Base-by-base conservation (phyloP, 2,888 invertebrate genomes). In the Nasonia oneida region DNA sequence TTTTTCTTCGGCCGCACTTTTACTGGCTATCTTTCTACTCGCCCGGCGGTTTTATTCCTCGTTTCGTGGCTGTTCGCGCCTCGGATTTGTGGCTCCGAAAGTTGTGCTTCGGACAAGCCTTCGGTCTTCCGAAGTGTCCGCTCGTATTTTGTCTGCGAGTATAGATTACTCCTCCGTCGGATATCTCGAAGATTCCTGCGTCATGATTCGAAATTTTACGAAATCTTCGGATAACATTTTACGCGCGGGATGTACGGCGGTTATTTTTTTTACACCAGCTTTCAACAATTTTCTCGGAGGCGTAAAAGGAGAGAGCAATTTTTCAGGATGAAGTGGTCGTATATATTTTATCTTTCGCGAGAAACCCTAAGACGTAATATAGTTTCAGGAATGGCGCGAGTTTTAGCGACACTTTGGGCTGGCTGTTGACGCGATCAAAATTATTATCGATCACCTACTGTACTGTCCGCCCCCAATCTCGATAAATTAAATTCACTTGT, bases 31-130 rank as follows among this genome's bases (percentile, higher is more conserved):
- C 74, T 74, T 53, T 74, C 50, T 74, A 84, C 84, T 80, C 84
- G 74, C 37, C 4, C 4, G 37, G 37, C 84, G 84, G 67, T 84
- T 80, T 84, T 84, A 79, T 74, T 80, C n/a, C 39, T 61, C 74
- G 74, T 50, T 84, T 79, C 53, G 67, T 15, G 37, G 42, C 74
- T 84, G 74, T 73, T 80, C 76, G 67, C 47, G 50, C 64, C 12
- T 37, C 18, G 42, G 74, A 37, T 76, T 70, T 37, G 67, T 42
- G 75, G 82, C 33, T 4, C 14, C 12, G 64, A 29, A 67, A 67
- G 64, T 61, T 61, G 23, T 23, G 57, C 57, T 23, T 23, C 57
- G 8, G 4, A n/a, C n/a, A 23, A 61, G n/a, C 57, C 57, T 18
- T 3, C 1, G 57, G 6, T 18, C 57, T 61, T 4, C 18, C 6